phyloP scores from a whole-genome alignment of 2,113 vertebrate species.

The Odocoileus hemionus region DNA sequence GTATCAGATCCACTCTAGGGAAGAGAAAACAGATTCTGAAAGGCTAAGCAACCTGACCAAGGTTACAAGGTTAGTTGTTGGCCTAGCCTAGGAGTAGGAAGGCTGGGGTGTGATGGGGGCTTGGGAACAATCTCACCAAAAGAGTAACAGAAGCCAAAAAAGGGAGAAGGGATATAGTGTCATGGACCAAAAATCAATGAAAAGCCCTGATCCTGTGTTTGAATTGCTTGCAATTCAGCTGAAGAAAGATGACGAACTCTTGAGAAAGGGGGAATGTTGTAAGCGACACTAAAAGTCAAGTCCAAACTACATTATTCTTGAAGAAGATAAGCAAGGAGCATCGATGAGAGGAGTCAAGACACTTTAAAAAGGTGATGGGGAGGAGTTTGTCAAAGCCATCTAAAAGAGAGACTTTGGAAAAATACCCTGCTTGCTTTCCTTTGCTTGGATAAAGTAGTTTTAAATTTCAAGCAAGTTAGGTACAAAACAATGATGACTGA shows the following conservation, averaged over 20 bases:
- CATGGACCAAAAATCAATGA: not conserved
- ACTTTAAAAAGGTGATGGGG: not conserved
- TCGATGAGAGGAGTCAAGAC: not conserved
- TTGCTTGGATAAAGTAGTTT: slow-evolving; percentile 47
- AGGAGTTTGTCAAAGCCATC: not conserved
- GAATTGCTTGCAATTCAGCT: slow-evolving; percentile 24
- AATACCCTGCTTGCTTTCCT: not conserved
- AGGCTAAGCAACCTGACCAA: not conserved
- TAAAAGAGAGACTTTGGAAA: slow-evolving; percentile 27
- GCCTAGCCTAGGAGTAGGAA: not conserved
- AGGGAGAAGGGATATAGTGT: not conserved
- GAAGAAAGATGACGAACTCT: not conserved
- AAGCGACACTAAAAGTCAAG: not conserved
- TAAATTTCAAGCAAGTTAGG: slow-evolving; percentile 48
- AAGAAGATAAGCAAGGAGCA: not conserved
- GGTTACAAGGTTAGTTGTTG: not conserved
- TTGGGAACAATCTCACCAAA: not conserved
- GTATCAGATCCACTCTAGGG: not conserved
- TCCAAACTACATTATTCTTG: not conserved
- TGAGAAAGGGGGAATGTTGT: not conserved
- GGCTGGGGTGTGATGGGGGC: not conserved
- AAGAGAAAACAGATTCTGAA: not conserved
- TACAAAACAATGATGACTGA: slow-evolving; percentile 49
- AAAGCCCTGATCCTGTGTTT: not conserved
- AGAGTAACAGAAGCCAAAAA: not conserved